Evolutionary conservation across 2,797 vertebrate species (phyloP).

Genomic region (Sarcophilus harrisii): DNA sequence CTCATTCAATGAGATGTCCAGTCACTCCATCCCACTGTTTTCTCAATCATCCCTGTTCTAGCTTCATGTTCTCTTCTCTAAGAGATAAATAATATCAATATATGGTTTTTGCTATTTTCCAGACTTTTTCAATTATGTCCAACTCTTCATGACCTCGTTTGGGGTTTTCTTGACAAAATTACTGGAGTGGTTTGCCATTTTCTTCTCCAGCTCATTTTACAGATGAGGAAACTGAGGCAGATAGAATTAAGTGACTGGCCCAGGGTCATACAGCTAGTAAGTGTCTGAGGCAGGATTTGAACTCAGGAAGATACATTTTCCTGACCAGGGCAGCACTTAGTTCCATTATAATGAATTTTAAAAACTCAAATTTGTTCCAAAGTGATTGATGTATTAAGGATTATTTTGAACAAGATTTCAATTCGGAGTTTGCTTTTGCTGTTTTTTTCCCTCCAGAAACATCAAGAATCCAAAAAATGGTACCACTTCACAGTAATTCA

Average conservation of each 20-base stretch:
- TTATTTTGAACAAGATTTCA: background rate
- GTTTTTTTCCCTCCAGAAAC: background rate
- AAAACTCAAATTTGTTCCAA: background rate
- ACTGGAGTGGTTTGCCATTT: background rate
- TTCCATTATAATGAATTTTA: background rate
- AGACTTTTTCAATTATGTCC: background rate
- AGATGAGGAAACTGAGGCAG: slow-evolving; percentile 43
- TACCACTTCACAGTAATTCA: background rate
- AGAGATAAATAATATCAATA: background rate
- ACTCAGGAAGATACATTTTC: background rate
- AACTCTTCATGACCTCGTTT: background rate
- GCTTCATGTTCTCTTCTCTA: background rate
- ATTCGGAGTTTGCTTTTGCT: background rate
- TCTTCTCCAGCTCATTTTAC: slow-evolving; percentile 13
- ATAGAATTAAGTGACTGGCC: background rate
- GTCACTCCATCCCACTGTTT: background rate
- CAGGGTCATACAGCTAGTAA: background rate
- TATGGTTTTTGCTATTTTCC: background rate
- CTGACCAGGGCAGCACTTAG: background rate
- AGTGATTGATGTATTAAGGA: background rate
- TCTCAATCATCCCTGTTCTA: background rate
- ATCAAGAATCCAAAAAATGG: background rate
- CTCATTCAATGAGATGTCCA: background rate
- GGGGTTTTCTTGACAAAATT: background rate
- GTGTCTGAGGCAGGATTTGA: background rate